phyloP scores from a whole-genome alignment of 2,888 invertebrate species.

The Eudemis profundana region DNA sequence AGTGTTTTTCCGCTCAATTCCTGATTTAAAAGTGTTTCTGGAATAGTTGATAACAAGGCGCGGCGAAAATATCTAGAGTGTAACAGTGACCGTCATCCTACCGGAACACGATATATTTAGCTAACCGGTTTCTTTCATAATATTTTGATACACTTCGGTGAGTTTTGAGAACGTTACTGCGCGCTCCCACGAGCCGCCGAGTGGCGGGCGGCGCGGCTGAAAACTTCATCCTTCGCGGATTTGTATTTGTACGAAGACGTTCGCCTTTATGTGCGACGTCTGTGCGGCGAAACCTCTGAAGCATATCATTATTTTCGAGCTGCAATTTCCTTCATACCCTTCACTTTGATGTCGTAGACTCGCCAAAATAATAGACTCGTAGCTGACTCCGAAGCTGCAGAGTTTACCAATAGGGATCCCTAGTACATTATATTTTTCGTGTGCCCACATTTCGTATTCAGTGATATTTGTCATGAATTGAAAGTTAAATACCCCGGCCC shows the following conservation, averaged over 20 bases:
- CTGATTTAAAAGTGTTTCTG: conserved; percentile 18
- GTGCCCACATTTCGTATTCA: conserved; percentile 1
- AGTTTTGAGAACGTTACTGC: conserved; percentile 24
- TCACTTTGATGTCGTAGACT: conserved; percentile 29
- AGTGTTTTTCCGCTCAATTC: conserved; percentile 27
- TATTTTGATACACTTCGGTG: conserved; percentile 29
- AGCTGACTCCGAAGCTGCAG: neutral
- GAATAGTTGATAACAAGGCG: conserved; percentile 2
- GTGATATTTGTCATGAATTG: conserved; percentile 4
- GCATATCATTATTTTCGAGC: conserved; percentile 38
- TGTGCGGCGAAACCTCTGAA: neutral
- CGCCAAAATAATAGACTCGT: conserved; percentile 25
- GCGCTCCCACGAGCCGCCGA: neutral
- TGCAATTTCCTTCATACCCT: conserved; percentile 30
- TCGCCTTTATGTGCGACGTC: neutral
- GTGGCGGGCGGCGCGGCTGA: neutral
- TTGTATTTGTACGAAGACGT: conserved; percentile 3
- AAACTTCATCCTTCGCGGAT: conserved; percentile 12
- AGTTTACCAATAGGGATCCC: neutral
- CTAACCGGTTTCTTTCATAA: conserved; percentile 23
- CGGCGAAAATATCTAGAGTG: conserved; percentile 30
- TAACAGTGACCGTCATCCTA: conserved; percentile 39
- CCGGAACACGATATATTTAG: conserved; percentile 28
- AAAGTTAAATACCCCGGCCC: neutral
- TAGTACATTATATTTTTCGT: neutral